Conservation (phyloP, 2,797 vertebrate genomes). For the Darevskia mixta region DNA sequence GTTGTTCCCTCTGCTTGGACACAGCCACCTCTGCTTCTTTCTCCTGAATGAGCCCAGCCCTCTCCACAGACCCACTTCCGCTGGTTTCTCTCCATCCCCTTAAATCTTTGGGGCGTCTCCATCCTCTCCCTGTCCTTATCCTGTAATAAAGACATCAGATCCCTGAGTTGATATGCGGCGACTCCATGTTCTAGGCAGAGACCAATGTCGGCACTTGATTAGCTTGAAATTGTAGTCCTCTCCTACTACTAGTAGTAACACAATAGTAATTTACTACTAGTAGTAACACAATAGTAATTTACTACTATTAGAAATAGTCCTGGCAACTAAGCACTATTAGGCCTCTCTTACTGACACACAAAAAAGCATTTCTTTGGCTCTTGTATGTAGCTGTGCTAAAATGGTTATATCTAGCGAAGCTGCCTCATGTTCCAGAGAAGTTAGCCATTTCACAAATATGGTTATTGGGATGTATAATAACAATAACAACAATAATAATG, state of each 20-base stretch:
- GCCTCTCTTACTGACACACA: no score
- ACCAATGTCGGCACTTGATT: not conserved
- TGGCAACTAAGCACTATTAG: no score
- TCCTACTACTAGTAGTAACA: not conserved
- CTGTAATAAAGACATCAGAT: not conserved
- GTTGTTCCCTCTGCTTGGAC: not conserved
- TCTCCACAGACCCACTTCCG: no score
- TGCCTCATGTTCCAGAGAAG: not conserved
- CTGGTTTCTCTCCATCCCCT: not conserved
- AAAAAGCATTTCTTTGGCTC: not conserved
- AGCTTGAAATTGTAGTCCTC: not conserved
- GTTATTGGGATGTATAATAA: not conserved
- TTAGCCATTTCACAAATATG: not conserved
- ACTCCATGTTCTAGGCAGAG: not conserved
- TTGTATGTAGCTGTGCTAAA: not conserved
- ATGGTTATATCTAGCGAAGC: not conserved
- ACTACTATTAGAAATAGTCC: no score
- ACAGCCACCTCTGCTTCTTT: not conserved
- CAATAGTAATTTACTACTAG: no score
- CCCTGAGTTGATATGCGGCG: not conserved
- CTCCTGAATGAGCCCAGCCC: not conserved
- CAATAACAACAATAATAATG: no score
- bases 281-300: no score
- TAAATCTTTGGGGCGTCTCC: not conserved
- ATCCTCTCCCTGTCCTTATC: not conserved